Evolutionary conservation across 1,140 invertebrate genomes (phyloP).

Genomic region (Sarcophaga peregrina): DNA sequence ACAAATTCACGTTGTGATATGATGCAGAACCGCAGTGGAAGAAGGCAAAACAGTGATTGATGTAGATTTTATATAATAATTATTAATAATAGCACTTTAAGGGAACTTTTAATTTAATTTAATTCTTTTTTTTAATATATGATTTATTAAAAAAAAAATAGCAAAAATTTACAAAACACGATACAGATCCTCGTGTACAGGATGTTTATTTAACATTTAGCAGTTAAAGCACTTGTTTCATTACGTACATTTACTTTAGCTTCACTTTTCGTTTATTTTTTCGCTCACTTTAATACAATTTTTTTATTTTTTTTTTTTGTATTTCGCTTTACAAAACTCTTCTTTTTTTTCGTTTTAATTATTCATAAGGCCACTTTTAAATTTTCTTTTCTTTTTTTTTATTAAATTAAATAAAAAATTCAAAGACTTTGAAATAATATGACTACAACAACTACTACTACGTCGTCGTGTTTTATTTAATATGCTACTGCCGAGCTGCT

Average conservation of each 20-base stretch:
- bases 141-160: not conserved
- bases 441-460: slow-evolving; percentile 27
- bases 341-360: not conserved
- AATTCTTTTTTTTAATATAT: not conserved
- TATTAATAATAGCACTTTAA: slow-evolving; percentile 41
- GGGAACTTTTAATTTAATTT: slow-evolving; percentile 31
- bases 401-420: slow-evolving; percentile 7
- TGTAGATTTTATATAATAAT: slow-evolving; percentile 17
- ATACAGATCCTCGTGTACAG: slow-evolving; percentile 45
- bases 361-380: slow-evolving; percentile 34
- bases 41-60: too few species aligned
- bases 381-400: slow-evolving; percentile 10
- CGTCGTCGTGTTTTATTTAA: slow-evolving; percentile 18
- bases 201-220: slow-evolving; percentile 20
- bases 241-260: not conserved
- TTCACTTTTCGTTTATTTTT: not conserved
- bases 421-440: slow-evolving; percentile 21
- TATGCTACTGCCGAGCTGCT: slow-evolving; percentile 15
- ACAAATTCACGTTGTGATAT: too few species aligned
- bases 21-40: too few species aligned
- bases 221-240: not conserved
- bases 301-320: not conserved
- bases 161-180: slow-evolving; percentile 32
- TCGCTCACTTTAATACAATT: not conserved
- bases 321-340: slow-evolving; percentile 11